Evolutionary conservation across 2,888 invertebrate species (phyloP), one percentile per base, ranked within the genome.

Genomic region (Eulithis testata): DNA sequence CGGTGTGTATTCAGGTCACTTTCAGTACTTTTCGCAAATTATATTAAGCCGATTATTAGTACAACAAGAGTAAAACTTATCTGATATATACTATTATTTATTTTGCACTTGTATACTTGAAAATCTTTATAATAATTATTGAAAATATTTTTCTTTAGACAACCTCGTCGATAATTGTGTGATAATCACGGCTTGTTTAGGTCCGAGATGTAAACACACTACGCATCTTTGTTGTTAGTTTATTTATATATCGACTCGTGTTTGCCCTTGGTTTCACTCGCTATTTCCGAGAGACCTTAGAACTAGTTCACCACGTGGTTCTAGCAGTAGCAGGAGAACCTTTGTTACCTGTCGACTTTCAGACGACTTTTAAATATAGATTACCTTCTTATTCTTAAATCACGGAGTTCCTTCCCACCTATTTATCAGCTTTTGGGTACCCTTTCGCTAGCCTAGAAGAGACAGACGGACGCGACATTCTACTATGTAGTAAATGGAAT

Each of bases 61-160:
- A 55, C 7, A 4, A n/a, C 9, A 21, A 27, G 4, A 60, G 53
- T 47, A 21, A 60, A 47, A 49, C 27, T 40, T 37, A 3, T 53
- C 7, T 14, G 11, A 11, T 7, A 40, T n/a, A 27, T n/a, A 52
- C 52, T 55, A 9, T 75, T 77, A 77, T 77, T 76, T 56, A 40
- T 45, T 45, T 14, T 50, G 5, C 50, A 14, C 45, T 36, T 31
- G 83, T 78, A 82, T 85, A 86, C 86, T 87, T 82, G 81, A 86
- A 80, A 80, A 84, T 80, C 80, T 80, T 84, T 85, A 85, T 81
- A 81, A 86, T 85, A 83, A 84, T 84, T 84, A 84, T 86, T 85
- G 79, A 84, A 85, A 86, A 84, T 83, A 79, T 75, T 79, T 78
- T 84, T 80, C 79, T 81, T 81, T 80, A 78, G 73, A 80, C 75